Evolutionary conservation across 2,113 vertebrate species (phyloP).

Genomic region (Hipposideros armiger): DNA sequence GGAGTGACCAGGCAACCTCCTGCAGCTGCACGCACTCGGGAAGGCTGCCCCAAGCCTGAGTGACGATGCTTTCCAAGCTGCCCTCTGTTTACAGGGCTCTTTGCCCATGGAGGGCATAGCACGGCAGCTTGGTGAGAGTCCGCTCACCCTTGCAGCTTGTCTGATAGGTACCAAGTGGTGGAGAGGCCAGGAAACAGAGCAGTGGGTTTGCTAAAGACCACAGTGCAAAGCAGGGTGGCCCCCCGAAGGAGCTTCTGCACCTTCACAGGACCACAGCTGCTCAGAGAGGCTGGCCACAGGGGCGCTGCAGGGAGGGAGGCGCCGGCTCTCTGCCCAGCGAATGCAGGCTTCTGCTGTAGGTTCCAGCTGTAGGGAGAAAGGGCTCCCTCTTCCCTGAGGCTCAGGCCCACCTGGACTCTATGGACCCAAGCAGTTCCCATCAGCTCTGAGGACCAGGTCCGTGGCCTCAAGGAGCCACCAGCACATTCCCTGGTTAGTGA

Average conservation of each 20-base stretch:
- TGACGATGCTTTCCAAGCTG: rapidly evolving
- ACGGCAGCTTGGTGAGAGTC: not conserved
- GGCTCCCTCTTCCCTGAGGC: not conserved
- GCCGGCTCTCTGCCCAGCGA: not conserved
- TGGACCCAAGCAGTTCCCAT: not conserved
- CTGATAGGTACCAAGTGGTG: not conserved
- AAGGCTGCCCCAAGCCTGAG: not conserved
- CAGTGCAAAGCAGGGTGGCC: not conserved
- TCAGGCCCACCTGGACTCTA: not conserved
- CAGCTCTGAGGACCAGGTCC: not conserved
- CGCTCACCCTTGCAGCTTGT: not conserved
- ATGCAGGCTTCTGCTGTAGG: not conserved
- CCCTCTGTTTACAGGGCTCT: not conserved
- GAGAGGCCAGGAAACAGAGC: not conserved
- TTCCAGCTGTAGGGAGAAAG: not conserved
- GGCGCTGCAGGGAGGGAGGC: not conserved
- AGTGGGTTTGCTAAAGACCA: not conserved
- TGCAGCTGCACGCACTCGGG: too few species aligned
- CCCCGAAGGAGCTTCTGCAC: rapidly evolving
- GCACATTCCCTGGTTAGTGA: not conserved
- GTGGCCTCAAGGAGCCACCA: not conserved
- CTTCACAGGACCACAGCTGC: not conserved
- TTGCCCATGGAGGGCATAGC: not conserved
- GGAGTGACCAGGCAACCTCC: not conserved
- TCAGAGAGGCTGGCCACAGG: not conserved